These are phyloP conservation scores for Chiridota heheva DNA, from an alignment of 35 echinoderm and acorn worm genomes.

Conservation along the genomic window DNA sequence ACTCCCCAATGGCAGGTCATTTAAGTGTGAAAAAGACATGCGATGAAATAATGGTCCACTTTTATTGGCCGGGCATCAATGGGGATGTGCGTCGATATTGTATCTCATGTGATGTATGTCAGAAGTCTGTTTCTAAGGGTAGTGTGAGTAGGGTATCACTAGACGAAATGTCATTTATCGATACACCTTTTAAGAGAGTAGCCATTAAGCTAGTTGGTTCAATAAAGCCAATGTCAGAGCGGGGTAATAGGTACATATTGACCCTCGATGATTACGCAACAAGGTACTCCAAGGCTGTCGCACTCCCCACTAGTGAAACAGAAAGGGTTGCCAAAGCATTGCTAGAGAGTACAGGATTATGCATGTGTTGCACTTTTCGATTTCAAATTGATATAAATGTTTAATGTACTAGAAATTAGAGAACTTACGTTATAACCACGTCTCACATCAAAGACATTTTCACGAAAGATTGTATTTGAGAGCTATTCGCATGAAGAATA, in stretches of 20 bases:
- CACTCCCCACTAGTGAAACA: neutral
- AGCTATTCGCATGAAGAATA: too few relatives aligned
- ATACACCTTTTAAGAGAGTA: slow-evolving; percentile 12
- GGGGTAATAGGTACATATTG: slow-evolving; percentile 15
- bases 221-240: neutral
- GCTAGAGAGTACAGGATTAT: too few relatives aligned
- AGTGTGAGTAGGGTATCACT: slow-evolving; percentile 20
- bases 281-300: neutral
- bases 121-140: slow-evolving; percentile 60
- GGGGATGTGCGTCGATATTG: slow-evolving; percentile 47
- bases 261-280: slow-evolving; percentile 28
- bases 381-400: too few relatives aligned
- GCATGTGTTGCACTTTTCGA: too few relatives aligned
- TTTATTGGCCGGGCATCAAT: slow-evolving; percentile 45
- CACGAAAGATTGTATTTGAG: too few relatives aligned
- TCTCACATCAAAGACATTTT: too few relatives aligned
- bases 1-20: slow-evolving; percentile 53
- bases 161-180: neutral
- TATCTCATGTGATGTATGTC: slow-evolving; percentile 58
- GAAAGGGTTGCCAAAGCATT: neutral
- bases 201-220: slow-evolving; percentile 1
- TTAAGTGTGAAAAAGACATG: slow-evolving; percentile 39
- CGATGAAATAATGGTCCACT: slow-evolving; percentile 25
- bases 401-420: too few relatives aligned
- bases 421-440: too few relatives aligned